Base-by-base conservation (phyloP, 2,797 vertebrate genomes). In the Craterocephalus amniculus region DNA sequence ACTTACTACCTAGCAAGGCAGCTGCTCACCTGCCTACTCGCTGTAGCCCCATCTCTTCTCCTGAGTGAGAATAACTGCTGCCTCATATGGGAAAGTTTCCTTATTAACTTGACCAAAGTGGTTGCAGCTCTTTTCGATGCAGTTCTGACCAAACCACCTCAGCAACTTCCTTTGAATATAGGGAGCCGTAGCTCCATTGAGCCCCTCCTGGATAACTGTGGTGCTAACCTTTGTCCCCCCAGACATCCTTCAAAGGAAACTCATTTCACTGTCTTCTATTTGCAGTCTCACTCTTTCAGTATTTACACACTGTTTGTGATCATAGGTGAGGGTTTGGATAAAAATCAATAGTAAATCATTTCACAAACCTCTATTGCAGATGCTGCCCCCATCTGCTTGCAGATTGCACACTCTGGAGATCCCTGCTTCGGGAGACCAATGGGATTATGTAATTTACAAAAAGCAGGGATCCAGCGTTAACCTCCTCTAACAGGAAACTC, bases 41-140 rank as follows among this genome's bases (percentile, higher is more conserved):
- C 70, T 34, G 26, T 26, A 26, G 26, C n/a, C 14, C 13, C n/a
- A 2, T 48, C 29, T 3, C 52, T 2, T 67, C 54, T 11, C 66
- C 24, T 55, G 52, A 54, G 31, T 22, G 14, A 63, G 64, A 78
- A 31, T 36, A 20, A 31, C 31, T 24, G 6, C 54, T 24, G 20
- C 34, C 57, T 60, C 63, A 73, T 26, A n/a, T 0, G 34, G 45
- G 6, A 34, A 55, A 38, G 24, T 2, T 6, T 2, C 29, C 57
- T 64, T n/a, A 16, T 29, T 56, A 16, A 9, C 29, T 52, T 52
- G 10, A 26, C n/a, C 22, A 22, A 6, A 54, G 4, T 29, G 26
- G 26, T 29, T 54, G 1, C 5, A 29, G 51, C 18, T 54, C 6
- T 29, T 1, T 13, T 26, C 16, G 51, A 16, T 27, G 14, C 14